Conservation (phyloP, 2,113 vertebrate species). For the Seriola rivoliana region DNA sequence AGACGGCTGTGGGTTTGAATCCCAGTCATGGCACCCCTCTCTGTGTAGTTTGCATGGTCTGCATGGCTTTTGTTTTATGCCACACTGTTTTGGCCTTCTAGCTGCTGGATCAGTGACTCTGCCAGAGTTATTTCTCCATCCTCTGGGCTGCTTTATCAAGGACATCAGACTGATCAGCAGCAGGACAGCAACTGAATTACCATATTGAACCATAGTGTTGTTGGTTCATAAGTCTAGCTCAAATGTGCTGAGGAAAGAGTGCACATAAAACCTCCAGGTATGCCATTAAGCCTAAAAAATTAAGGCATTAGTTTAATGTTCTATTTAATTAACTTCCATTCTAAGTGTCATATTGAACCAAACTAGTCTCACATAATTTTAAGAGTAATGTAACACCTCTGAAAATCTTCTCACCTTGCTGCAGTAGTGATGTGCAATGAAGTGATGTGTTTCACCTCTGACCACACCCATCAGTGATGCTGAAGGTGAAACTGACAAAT, state of each 20-base stretch:
- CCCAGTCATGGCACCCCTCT: too few relatives aligned
- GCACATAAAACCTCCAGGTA: background rate
- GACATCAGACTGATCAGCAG: slow-evolving; percentile 9
- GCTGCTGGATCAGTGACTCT: slow-evolving; percentile 22
- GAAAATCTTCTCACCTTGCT: background rate
- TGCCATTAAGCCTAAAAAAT: background rate
- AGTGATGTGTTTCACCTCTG: background rate
- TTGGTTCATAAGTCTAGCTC: background rate
- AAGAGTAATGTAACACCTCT: background rate
- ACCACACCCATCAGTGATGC: background rate
- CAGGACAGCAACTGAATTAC: background rate
- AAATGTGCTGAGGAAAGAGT: slow-evolving; percentile 5
- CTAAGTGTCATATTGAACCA: background rate
- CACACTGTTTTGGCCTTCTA: background rate
- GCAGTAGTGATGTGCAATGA: background rate
- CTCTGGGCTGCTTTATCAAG: slow-evolving; percentile 23
- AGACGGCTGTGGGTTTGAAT: too few relatives aligned
- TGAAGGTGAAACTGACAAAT: background rate
- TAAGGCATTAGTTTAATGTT: background rate
- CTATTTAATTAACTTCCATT: background rate
- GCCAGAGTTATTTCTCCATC: slow-evolving; percentile 10
- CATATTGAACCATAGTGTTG: background rate
- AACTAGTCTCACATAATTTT: background rate
- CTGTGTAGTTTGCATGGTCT: too few relatives aligned
- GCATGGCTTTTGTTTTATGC: too few relatives aligned